Conservation (phyloP, 2,888 invertebrate genomes). For the Atrina japonica region DNA sequence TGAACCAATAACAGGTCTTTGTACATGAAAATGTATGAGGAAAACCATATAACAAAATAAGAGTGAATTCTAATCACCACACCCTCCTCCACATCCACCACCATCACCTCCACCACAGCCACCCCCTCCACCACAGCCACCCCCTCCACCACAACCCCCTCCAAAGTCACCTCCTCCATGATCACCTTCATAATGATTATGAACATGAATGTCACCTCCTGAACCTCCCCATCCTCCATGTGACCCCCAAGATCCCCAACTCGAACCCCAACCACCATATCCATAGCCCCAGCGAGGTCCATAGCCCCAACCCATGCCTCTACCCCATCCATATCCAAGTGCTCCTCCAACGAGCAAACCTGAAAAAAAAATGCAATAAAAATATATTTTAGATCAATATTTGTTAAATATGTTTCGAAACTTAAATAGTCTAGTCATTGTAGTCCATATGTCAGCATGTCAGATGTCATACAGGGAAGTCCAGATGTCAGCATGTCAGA, state of each 20-base stretch:
- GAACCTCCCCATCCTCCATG: constrained; percentile 14
- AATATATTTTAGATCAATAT: too few species aligned
- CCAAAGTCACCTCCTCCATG: constrained; percentile 23
- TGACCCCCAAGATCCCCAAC: constrained; percentile 8
- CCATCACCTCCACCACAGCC: constrained; percentile 9
- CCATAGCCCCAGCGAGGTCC: constrained; percentile 5
- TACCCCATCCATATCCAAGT: constrained; percentile 11
- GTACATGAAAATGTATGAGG: too few species aligned
- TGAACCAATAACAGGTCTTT: too few species aligned
- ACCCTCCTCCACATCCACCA: constrained; percentile 15
- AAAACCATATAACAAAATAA: too few species aligned
- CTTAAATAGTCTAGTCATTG: too few species aligned
- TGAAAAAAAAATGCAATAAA: neutral
- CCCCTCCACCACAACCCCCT: constrained; percentile 18
- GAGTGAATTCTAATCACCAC: constrained; percentile 12
- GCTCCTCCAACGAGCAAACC: constrained; percentile 30
- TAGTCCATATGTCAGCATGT: too few species aligned
- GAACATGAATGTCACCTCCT: neutral
- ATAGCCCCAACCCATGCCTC: constrained; percentile 14
- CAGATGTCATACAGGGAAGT: too few species aligned
- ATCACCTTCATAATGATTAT: constrained; percentile 10
- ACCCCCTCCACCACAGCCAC: constrained; percentile 8
- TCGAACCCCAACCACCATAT: constrained; percentile 17
- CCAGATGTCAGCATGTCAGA: too few species aligned
- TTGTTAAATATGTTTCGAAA: too few species aligned